phyloP scores from a whole-genome alignment of 2,888 invertebrate genomes.

The Resseliella maxima region DNA sequence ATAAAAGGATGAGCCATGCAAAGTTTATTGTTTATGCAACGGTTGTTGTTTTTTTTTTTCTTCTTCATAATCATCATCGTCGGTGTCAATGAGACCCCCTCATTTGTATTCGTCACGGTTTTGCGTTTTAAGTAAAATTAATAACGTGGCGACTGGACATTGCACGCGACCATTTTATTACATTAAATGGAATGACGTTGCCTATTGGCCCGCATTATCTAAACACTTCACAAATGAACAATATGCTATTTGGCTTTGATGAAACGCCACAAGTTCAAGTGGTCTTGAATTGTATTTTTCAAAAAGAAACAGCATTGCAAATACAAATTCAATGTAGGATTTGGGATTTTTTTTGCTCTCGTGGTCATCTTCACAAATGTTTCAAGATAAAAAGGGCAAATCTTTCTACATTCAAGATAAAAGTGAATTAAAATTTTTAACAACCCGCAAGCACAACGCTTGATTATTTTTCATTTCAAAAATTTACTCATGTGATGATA shows the following conservation, averaged over 20 bases:
- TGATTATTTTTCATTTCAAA: too few relatives aligned
- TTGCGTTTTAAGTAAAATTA: conserved; percentile 20
- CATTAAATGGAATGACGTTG: not conserved
- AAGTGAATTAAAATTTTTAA: too few relatives aligned
- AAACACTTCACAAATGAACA: not conserved
- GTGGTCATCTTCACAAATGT: not conserved
- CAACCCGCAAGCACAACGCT: too few relatives aligned
- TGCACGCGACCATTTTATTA: conserved; percentile 54
- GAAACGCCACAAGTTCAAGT: not conserved
- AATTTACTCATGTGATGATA: not conserved
- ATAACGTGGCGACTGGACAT: not conserved
- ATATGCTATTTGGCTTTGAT: not conserved
- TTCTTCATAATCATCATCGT: not conserved
- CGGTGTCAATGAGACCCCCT: not conserved
- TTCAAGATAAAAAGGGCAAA: too few relatives aligned
- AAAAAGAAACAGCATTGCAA: too few relatives aligned
- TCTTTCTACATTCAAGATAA: too few relatives aligned
- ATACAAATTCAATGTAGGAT: too few relatives aligned
- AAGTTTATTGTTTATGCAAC: not conserved
- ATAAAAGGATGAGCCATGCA: not conserved
- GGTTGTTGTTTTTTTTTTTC: too few relatives aligned
- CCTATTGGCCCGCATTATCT: conserved; percentile 49
- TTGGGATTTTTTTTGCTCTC: not conserved
- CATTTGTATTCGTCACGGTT: conserved; percentile 42
- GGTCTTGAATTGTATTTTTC: not conserved